phyloP scores from a whole-genome alignment of 2,888 invertebrate species.

The Dusona sp. region DNA sequence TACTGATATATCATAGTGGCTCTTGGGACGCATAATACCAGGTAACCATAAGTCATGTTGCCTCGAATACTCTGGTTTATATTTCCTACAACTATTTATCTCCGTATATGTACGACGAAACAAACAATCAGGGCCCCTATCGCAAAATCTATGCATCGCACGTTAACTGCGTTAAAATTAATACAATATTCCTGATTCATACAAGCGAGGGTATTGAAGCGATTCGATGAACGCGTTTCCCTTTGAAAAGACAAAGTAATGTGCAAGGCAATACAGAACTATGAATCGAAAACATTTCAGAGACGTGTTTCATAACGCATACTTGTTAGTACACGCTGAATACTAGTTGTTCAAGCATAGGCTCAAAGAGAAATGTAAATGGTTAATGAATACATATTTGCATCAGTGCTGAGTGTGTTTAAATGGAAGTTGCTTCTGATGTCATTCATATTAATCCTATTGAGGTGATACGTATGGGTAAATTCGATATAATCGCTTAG shows the following conservation, averaged over 20 bases:
- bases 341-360: conserved; percentile 1
- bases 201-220: background rate
- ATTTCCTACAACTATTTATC: conserved; percentile 44
- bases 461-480: background rate
- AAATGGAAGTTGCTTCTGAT: background rate
- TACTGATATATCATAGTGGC: conserved; percentile 2
- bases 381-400: conserved; percentile 26
- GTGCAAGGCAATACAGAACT: background rate
- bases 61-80: conserved; percentile 17
- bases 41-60: conserved; percentile 34
- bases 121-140: conserved; percentile 53
- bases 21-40: background rate
- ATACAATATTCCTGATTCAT: conserved; percentile 16
- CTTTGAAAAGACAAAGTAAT: conserved; percentile 9
- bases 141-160: conserved; percentile 43
- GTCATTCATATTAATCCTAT: conserved; percentile 22
- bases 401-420: background rate
- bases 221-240: conserved; percentile 6
- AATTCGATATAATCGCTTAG: background rate
- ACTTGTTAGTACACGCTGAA: background rate
- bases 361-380: conserved; percentile 11
- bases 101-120: conserved; percentile 35
- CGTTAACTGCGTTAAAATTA: conserved; percentile 50
- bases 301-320: background rate
- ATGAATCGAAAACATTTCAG: conserved; percentile 18